Percentiles rank a stretch among this genome's conserved stretches.
Evolutionary conservation across 2,113 vertebrate genomes (phyloP).

Genomic region (Alouatta palliata): DNA sequence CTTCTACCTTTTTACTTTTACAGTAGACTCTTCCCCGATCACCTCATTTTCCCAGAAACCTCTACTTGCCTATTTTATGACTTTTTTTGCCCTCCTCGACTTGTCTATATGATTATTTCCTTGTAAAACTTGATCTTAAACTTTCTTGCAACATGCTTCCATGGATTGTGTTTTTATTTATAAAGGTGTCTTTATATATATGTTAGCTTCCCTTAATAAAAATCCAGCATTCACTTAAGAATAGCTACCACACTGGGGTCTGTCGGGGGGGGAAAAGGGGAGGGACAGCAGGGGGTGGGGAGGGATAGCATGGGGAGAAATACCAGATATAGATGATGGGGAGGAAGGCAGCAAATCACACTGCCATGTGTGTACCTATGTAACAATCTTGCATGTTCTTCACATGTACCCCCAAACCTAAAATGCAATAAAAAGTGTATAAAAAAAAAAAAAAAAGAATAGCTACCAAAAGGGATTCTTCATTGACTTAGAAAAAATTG

Average conservation of each 20-base stretch:
- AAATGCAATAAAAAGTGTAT: too few species aligned
- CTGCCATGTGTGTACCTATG: too few species aligned
- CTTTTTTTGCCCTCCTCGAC: not conserved
- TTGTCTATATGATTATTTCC: not conserved
- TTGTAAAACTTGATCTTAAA: slow-evolving; percentile 32
- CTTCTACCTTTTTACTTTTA: slow-evolving; percentile 9
- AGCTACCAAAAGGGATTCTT: not conserved
- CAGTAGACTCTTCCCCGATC: not conserved
- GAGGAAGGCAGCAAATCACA: too few species aligned
- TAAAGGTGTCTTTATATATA: not conserved
- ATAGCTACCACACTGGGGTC: not conserved
- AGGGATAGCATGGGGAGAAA: too few species aligned
- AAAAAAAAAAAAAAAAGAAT: too few species aligned
- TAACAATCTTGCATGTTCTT: too few species aligned
- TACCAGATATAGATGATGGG: too few species aligned
- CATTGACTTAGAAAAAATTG: not conserved
- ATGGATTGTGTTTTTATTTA: not conserved
- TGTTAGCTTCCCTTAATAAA: not conserved
- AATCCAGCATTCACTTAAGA: not conserved
- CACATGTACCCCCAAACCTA: too few species aligned
- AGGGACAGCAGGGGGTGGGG: too few species aligned
- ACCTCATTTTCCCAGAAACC: not conserved
- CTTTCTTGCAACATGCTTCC: not conserved
- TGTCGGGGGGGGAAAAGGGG: too few species aligned
- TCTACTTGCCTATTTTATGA: not conserved